A percentile compares a stretch with the other conserved stretches of the same genome.
phyloP scores from a whole-genome alignment of 2,797 vertebrate species.

The Syngnathus rostellatus region DNA sequence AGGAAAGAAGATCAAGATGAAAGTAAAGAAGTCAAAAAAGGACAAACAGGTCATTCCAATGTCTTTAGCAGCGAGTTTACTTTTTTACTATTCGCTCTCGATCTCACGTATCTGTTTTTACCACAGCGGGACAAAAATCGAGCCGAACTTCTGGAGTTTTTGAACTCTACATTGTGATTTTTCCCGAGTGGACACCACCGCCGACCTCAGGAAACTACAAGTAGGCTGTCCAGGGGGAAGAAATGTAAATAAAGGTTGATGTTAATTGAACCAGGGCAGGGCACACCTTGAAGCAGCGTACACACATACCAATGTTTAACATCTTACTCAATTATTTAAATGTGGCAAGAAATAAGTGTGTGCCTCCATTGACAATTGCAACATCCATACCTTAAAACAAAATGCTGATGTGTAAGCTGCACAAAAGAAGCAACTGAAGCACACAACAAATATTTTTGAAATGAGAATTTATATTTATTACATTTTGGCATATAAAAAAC shows the following conservation, averaged over 20 bases:
- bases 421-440: neutral
- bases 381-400: neutral
- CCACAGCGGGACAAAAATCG: conserved; percentile 82
- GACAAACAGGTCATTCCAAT: conserved; percentile 80
- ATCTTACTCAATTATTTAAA: neutral
- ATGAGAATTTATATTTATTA: too few species aligned
- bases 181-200: conserved; percentile 12
- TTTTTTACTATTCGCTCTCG: neutral
- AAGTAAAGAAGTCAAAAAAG: conserved; percentile 88
- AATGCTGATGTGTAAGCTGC: neutral
- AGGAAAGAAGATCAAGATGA: conserved; percentile 94
- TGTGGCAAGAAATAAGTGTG: neutral
- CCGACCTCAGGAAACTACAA: conserved; percentile 49
- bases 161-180: conserved; percentile 79
- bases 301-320: neutral
- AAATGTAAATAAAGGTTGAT: conserved; percentile 16
- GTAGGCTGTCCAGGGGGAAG: conserved; percentile 9
- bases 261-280: neutral
- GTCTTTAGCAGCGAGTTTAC: neutral
- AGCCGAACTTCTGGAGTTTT: conserved; percentile 81
- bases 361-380: neutral
- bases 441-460: too few species aligned
- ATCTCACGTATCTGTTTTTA: neutral
- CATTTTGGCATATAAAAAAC: too few species aligned
- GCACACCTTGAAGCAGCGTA: neutral